Base-by-base conservation (phyloP, 2,797 vertebrate genomes). In the Poeciliopsis infans region DNA sequence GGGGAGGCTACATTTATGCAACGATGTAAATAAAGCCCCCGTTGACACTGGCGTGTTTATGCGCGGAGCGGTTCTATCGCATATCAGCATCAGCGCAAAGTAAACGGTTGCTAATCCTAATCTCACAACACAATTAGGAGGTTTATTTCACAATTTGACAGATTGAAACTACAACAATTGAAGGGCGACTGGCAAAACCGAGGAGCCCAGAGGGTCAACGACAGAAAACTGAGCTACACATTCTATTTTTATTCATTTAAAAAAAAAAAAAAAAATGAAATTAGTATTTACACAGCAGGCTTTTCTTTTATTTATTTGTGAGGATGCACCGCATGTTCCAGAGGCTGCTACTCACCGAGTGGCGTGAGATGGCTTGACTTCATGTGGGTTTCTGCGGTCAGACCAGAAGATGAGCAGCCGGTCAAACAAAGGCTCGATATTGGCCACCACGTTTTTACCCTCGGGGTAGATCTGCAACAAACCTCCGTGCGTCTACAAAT, bases 401-500 rank as follows among this genome's bases (percentile, higher is more conserved):
- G 97, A 98, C 97, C 97, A 98, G 95, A 98, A 98, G 91, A 97
- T 95, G 55, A 97, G 95, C 90, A 97, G 92, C 15, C 96, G 94
- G 90, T 97, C 96, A 85, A 97, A 97, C 70, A 95, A 41, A 36
- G 97, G 97, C 80, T 98, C 97, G 0, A 98, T 97, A 91, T 96
- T 97, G 59, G 97, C 97, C 0, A 98, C 97, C 74, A 96, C 95
- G 0, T 95, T 96, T 76, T 95, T 96, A 25, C 97, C 96, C 88
- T 98, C 96, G 0, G 97, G 97, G 85, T 95, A 98, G 77, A 98
- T 97, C 93, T 97, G 97, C 84, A 98, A 93, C 81, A 97, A 82
- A 59, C 97, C 97, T 0, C 97, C 97, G 7, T 98, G 96, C 85
- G 95, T 95, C 97, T 95, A 47, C 25, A 70, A 59, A 86, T 7